Percentiles rank a stretch among this genome's conserved stretches.
Evolutionary conservation across 1,140 invertebrate species (phyloP).

Genomic region (Apis cerana): DNA sequence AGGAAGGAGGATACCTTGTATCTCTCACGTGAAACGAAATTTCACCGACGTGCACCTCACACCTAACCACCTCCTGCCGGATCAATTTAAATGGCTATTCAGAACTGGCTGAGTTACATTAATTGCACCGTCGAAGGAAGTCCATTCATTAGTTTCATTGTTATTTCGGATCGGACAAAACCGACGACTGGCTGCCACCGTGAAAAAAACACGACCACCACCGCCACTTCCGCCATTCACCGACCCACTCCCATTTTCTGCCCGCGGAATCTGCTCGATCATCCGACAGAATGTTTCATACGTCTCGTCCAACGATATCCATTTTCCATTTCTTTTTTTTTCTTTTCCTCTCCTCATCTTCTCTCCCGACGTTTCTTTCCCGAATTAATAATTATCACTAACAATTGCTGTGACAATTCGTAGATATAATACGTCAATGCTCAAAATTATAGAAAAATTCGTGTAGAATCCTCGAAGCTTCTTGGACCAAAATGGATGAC

Average conservation of each 20-base stretch:
- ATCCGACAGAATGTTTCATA: constrained; percentile 34
- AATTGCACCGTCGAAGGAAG: constrained; percentile 65
- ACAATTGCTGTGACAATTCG: no score
- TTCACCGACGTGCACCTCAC: constrained; percentile 34
- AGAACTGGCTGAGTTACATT: constrained; percentile 60
- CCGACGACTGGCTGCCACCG: constrained; percentile 21
- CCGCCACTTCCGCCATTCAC: constrained; percentile 38
- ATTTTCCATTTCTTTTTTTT: no score
- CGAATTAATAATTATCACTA: no score
- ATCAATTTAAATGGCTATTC: constrained; percentile 66
- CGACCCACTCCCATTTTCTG: constrained; percentile 24
- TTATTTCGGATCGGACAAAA: constrained; percentile 54
- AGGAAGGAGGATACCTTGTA: neutral
- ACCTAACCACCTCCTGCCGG: constrained; percentile 11
- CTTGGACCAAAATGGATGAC: no score
- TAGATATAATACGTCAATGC: no score
- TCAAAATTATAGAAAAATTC: no score
- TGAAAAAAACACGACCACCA: constrained; percentile 52
- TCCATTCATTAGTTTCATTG: constrained; percentile 67
- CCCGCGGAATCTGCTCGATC: constrained; percentile 19
- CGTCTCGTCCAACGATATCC: neutral
- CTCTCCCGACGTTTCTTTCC: no score
- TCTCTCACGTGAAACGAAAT: constrained; percentile 30
- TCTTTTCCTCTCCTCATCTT: no score
- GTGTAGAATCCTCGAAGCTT: no score